Base-by-base conservation (phyloP, 2,113 vertebrate genomes). In the Xiphophorus maculatus region DNA sequence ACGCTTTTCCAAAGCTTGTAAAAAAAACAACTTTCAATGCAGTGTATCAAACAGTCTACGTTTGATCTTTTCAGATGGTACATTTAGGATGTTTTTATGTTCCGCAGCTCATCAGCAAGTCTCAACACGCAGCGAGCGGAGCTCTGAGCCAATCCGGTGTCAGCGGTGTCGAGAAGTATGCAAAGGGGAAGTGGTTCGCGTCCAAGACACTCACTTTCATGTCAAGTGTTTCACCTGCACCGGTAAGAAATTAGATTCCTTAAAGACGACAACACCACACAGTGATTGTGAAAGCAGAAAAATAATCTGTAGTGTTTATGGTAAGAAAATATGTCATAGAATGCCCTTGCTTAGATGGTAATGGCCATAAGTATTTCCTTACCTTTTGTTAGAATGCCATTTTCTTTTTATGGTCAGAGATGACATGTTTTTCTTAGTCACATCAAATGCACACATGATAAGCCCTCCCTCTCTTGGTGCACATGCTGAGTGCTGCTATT, bases 211-310 rank as follows among this genome's bases (percentile, higher is more conserved):
- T 74, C 98, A 99, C 92, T 99, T 99, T 90, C 98, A 99, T 86
- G 97, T 99, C 93, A 96, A 96, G 90, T 99, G 98, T 91, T 99
- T 99, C 96, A 99, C 98, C 92, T 99, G 98, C 89, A 96, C 99
- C 93, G 97, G 98, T 99, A 98, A 93, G 91, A 76, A 51, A 42
- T 19, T 3, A 40, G 44, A 11, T 64, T 48, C 25, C 25, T 22
- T 2, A 37, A 58, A 77, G n/a, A 4, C 2, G 25, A 80, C 22
- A 32, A 32, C 28, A 25, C 64, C 22, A 60, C 63, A 67, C 63
- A 44, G 8, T 3, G 14, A 32, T 48, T 48, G 27, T 67, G 1
- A 25, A 54, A 66, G 58, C 4, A 51, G 62, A 81, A 60, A 72
- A 60, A 76, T n/a, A 33, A 64, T 62, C 51, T 61, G 65, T 70